These are phyloP conservation scores for Campoplex nolae DNA, from an alignment of 2,888 invertebrate genomes.

Conservation along the genomic window DNA sequence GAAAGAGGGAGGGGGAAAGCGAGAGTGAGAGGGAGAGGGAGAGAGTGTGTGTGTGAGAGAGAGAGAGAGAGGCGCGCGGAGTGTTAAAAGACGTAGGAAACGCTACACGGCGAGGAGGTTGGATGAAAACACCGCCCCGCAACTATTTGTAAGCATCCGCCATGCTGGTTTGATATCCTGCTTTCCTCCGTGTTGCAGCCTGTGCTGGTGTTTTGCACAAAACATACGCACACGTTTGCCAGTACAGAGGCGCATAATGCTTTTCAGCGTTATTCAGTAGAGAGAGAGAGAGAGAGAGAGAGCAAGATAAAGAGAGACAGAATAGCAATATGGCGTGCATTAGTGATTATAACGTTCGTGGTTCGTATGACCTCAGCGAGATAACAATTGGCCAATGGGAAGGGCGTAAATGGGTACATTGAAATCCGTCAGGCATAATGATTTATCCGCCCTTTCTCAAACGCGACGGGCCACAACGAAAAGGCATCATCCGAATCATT, in stretches of 20 bases:
- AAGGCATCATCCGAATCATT: neutral
- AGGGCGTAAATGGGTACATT: slow-evolving; percentile 7
- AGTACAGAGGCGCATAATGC: slow-evolving; percentile 58
- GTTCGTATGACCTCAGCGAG: neutral
- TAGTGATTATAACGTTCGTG: slow-evolving; percentile 1
- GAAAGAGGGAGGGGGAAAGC: neutral
- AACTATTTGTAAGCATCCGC: slow-evolving; percentile 84
- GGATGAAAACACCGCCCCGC: slow-evolving; percentile 79
- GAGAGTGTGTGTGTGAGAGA: neutral
- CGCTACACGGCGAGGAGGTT: slow-evolving; percentile 63
- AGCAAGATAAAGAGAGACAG: neutral
- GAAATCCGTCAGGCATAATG: neutral
- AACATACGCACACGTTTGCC: slow-evolving; percentile 68
- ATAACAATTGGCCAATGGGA: slow-evolving; percentile 6
- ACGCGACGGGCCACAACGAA: neutral
- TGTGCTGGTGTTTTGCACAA: slow-evolving; percentile 75
- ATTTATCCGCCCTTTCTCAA: neutral
- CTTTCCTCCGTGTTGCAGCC: slow-evolving; percentile 71
- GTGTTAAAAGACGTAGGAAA: slow-evolving; percentile 37
- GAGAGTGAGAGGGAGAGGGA: neutral
- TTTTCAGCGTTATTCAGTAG: slow-evolving; percentile 71
- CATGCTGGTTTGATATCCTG: slow-evolving; percentile 83
- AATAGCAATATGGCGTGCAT: slow-evolving; percentile 28
- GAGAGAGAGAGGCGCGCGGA: slow-evolving; percentile 28
- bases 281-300: neutral